Evolutionary conservation across 2,113 vertebrate genomes (phyloP).

Genomic region (Buteo buteo): DNA sequence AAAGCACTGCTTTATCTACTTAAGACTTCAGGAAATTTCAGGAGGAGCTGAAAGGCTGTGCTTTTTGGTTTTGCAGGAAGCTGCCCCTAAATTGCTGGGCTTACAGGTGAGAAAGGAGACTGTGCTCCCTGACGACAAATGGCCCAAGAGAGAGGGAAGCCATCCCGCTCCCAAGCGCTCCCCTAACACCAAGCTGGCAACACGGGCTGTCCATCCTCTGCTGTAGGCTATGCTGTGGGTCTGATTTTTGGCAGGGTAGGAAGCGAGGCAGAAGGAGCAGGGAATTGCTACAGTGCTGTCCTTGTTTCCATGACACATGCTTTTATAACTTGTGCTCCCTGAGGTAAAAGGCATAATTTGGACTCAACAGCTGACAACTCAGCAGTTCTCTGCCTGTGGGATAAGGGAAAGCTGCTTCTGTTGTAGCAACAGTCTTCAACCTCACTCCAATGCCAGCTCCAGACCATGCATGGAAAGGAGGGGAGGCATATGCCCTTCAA

Average conservation of each 20-base stretch:
- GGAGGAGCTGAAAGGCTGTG: neutral
- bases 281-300: neutral
- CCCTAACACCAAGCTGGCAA: neutral
- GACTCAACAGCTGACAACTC: conserved; percentile 38
- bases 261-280: neutral
- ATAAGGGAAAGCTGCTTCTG: conserved; percentile 43
- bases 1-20: neutral
- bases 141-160: neutral
- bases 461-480: neutral
- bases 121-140: neutral
- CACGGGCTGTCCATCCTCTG: neutral
- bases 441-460: neutral
- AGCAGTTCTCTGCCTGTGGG: conserved; percentile 43
- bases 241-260: neutral
- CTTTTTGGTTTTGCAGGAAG: neutral
- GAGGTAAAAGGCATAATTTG: conserved; percentile 57
- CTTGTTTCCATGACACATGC: conserved; percentile 26
- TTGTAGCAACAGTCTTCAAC: conserved; percentile 45
- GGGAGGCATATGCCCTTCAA: conserved; percentile 35
- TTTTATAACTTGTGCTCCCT: conserved; percentile 40
- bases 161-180: neutral
- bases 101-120: neutral
- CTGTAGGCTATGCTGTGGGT: neutral
- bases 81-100: neutral
- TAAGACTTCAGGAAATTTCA: neutral